Conservation (phyloP, 23 tunicate genomes). For the Diplosoma virens region DNA sequence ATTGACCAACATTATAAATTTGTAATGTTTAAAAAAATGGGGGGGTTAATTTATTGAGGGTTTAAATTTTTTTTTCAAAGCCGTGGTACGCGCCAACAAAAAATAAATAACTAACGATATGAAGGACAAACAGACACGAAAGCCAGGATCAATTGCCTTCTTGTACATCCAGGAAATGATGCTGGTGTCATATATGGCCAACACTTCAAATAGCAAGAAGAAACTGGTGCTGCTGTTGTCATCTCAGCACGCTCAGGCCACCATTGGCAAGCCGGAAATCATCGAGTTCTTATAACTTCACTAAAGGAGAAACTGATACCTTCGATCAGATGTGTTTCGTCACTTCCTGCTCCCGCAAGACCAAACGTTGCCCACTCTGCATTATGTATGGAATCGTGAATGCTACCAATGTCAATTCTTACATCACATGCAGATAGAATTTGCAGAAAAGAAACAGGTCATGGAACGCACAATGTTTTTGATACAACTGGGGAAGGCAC, state of each 20-base stretch:
- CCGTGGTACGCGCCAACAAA: slow-evolving; percentile 6
- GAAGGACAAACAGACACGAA: not conserved
- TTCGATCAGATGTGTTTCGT: not conserved
- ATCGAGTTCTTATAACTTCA: not conserved
- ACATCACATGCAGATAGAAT: not conserved
- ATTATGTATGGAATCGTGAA: not conserved
- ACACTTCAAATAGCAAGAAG: not conserved
- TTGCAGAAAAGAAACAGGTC: not conserved
- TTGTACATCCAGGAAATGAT: not conserved
- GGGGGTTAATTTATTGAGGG: no score
- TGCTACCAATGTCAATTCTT: not conserved
- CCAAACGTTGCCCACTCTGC: slow-evolving; percentile 2
- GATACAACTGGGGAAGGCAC: slow-evolving; percentile 5
- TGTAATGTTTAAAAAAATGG: no score
- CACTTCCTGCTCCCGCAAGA: not conserved
- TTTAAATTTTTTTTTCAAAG: no score
- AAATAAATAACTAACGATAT: not conserved
- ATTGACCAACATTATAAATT: no score
- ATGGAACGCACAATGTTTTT: not conserved
- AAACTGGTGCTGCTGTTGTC: not conserved
- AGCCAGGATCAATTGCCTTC: slow-evolving; percentile 10
- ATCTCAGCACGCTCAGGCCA: not conserved
- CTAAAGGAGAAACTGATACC: not conserved
- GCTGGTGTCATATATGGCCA: not conserved
- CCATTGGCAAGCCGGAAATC: slow-evolving; percentile 1